These are phyloP conservation scores for Eclectus roratus DNA, from an alignment of 2,113 vertebrate species.

Conservation along the genomic window DNA sequence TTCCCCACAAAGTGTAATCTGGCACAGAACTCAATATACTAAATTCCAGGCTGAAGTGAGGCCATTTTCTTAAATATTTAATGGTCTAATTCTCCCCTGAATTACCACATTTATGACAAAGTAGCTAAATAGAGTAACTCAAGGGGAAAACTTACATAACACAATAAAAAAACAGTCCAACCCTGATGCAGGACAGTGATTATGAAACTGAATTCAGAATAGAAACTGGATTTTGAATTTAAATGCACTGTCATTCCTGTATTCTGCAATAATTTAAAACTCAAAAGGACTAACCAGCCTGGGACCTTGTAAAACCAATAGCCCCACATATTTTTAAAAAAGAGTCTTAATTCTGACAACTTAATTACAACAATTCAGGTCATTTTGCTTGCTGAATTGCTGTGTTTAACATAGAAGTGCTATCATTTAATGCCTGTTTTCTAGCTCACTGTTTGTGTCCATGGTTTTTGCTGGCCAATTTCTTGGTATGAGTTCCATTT, in stretches of 20 bases:
- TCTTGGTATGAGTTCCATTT: conserved; percentile 23
- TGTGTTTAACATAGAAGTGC: neutral
- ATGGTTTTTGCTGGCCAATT: neutral
- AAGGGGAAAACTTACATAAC: neutral
- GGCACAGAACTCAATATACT: neutral
- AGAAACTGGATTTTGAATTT: neutral
- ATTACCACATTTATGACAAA: conserved; percentile 32
- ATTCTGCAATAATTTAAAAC: neutral
- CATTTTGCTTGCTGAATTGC: neutral
- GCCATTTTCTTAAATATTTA: conserved; percentile 46
- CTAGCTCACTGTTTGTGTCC: neutral
- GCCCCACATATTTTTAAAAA: neutral
- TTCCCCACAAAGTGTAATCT: neutral
- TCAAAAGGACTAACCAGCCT: neutral
- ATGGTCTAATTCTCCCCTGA: conserved; percentile 13
- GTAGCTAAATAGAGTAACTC: conserved; percentile 1
- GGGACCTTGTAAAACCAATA: neutral
- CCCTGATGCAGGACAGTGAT: neutral
- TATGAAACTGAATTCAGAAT: conserved; percentile 1
- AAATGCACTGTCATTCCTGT: neutral
- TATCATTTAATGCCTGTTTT: neutral
- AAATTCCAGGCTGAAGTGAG: conserved; percentile 28
- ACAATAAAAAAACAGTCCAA: neutral
- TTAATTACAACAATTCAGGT: neutral
- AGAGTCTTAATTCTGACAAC: neutral